These are phyloP conservation scores for Oophaga sylvatica DNA, from an alignment of 2,797 vertebrate species.

Conservation along the genomic window DNA sequence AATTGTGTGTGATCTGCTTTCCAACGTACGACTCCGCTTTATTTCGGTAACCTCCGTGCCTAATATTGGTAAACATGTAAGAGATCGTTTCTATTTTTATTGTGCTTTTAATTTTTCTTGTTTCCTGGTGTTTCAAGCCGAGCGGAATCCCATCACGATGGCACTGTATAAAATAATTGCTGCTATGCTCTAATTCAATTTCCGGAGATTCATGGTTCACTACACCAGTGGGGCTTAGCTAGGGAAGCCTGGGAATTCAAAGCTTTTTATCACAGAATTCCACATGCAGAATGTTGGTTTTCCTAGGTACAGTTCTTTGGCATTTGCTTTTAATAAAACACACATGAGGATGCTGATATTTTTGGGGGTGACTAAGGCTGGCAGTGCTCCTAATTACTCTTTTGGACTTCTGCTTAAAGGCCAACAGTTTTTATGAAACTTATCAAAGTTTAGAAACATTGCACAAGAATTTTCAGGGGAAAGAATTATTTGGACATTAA, in stretches of 20 bases:
- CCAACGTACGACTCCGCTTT: not conserved
- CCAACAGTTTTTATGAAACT: too few species aligned
- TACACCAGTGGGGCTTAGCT: slow-evolving; percentile 83
- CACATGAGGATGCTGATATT: slow-evolving; percentile 48
- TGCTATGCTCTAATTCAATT: slow-evolving; percentile 90
- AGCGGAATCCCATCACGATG: slow-evolving; percentile 77
- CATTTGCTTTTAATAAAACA: slow-evolving; percentile 75
- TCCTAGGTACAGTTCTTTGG: slow-evolving; percentile 69
- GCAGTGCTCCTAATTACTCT: not conserved
- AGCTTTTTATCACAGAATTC: slow-evolving; percentile 84
- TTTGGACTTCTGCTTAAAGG: not conserved
- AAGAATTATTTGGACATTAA: too few species aligned
- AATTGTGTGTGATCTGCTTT: slow-evolving; percentile 37
- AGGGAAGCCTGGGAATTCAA: slow-evolving; percentile 77
- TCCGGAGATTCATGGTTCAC: slow-evolving; percentile 78
- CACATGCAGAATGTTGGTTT: slow-evolving; percentile 78
- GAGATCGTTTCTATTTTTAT: slow-evolving; percentile 59
- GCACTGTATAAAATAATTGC: slow-evolving; percentile 82
- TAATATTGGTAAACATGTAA: slow-evolving; percentile 26
- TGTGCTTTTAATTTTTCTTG: slow-evolving; percentile 65
- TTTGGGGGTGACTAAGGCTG: slow-evolving; percentile 28
- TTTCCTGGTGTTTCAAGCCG: slow-evolving; percentile 70
- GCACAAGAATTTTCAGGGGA: too few species aligned
- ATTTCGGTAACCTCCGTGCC: not conserved
- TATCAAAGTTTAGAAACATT: too few species aligned